These are phyloP conservation scores for Drosophila sordidula DNA, from an alignment of 2,888 invertebrate genomes.

Conservation along the genomic window DNA sequence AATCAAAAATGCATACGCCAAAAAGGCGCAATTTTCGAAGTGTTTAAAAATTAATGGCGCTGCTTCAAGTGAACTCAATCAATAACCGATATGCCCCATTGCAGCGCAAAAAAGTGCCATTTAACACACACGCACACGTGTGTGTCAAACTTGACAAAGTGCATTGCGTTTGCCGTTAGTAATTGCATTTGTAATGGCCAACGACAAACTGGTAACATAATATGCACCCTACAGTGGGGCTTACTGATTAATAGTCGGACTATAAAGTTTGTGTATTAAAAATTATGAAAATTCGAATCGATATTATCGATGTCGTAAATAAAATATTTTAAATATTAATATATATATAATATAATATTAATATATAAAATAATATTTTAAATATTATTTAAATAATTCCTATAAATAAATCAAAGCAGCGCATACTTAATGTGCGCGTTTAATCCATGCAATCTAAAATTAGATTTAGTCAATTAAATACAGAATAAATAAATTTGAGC, in stretches of 20 bases:
- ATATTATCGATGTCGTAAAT: neutral
- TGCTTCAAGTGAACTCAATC: slow-evolving; percentile 50
- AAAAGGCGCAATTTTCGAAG: slow-evolving; percentile 63
- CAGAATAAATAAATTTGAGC: slow-evolving; percentile 6
- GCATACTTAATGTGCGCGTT: neutral
- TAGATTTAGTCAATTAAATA: neutral
- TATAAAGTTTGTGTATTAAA: neutral
- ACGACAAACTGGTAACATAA: neutral
- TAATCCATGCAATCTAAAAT: neutral
- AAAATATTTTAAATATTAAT: no score
- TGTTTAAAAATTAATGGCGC: slow-evolving; percentile 68
- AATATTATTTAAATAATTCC: no score
- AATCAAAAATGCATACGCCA: slow-evolving; percentile 71
- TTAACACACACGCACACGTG: slow-evolving; percentile 4
- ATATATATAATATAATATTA: no score
- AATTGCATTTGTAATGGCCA: slow-evolving; percentile 39
- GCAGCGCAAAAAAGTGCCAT: slow-evolving; percentile 4
- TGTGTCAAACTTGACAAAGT: slow-evolving; percentile 15
- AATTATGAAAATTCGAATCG: no score
- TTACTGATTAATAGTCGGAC: neutral
- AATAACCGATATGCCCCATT: slow-evolving; percentile 51
- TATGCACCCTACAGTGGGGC: neutral
- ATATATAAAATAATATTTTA: no score
- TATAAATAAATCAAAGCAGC: neutral
- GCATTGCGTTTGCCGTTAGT: slow-evolving; percentile 29